Conservation (phyloP, 1,140 invertebrate genomes). For the Leptestheria dahalacensis region DNA sequence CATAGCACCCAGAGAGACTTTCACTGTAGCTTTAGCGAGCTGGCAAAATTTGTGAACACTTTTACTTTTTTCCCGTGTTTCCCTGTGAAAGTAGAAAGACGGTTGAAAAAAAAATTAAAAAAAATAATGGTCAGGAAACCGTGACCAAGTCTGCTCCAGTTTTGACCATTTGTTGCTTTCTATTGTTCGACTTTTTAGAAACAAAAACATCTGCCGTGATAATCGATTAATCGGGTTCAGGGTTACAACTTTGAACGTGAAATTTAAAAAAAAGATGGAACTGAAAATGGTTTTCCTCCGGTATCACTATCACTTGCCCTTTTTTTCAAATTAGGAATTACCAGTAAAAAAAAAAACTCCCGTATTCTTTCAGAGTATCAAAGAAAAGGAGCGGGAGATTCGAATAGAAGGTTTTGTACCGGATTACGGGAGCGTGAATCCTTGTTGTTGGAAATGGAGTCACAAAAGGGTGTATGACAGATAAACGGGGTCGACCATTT, state of each 20-base stretch:
- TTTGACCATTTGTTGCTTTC: background rate
- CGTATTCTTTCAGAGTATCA: too few species aligned
- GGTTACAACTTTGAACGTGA: background rate
- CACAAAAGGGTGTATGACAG: background rate
- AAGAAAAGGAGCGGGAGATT: too few species aligned
- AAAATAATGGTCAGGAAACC: background rate
- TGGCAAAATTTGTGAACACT: background rate
- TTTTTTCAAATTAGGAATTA: background rate
- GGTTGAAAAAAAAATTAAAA: background rate
- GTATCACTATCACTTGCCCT: background rate
- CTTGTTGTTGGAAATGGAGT: background rate
- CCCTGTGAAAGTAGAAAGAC: background rate
- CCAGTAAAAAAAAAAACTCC: too few species aligned
- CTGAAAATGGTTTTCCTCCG: too few species aligned
- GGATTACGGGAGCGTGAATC: background rate
- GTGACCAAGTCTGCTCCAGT: background rate
- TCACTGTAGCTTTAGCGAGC: too few species aligned
- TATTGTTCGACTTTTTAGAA: background rate
- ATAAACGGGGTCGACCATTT: background rate
- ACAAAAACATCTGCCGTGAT: background rate
- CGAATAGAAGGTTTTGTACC: background rate
- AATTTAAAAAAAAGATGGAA: too few species aligned
- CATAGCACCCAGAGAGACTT: too few species aligned
- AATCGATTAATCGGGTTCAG: background rate
- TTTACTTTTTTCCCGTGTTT: background rate